Evolutionary conservation across 2,113 vertebrate genomes (phyloP).

Genomic region (Lamprologus lemairii): DNA sequence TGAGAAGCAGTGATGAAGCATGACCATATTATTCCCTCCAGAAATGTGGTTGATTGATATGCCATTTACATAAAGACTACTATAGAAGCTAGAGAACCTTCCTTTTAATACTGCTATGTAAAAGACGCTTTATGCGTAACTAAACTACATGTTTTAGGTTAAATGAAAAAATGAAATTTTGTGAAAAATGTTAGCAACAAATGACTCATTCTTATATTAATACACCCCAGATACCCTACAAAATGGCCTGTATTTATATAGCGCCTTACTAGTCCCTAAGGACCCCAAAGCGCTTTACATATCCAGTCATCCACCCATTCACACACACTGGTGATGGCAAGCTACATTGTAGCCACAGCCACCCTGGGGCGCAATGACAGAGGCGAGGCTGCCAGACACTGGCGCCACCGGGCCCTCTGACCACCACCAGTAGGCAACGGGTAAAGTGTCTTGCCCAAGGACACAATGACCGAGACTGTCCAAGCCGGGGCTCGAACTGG

Average conservation of each 20-base stretch:
- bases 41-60: conserved; percentile 21
- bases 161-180: not conserved
- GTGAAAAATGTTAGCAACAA: not conserved
- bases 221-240: not conserved
- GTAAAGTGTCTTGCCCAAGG: too few relatives aligned
- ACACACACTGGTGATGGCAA: too few relatives aligned
- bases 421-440: too few relatives aligned
- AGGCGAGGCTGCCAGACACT: too few relatives aligned
- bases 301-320: too few relatives aligned
- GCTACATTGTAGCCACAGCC: too few relatives aligned
- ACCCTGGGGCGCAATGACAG: too few relatives aligned
- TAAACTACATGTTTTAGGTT: not conserved
- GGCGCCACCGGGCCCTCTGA: too few relatives aligned
- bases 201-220: not conserved
- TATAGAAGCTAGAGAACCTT: not conserved
- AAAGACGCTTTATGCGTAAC: not conserved
- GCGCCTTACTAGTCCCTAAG: too few relatives aligned
- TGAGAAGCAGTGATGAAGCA: conserved; percentile 16
- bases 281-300: too few relatives aligned
- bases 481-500: too few relatives aligned
- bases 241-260: not conserved
- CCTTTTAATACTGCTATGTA: not conserved
- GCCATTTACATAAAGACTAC: conserved; percentile 9
- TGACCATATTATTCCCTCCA: conserved; percentile 10
- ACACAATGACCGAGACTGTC: too few relatives aligned